Evolutionary conservation across 2,113 vertebrate species (phyloP).

Genomic region (Camelus bactrianus): DNA sequence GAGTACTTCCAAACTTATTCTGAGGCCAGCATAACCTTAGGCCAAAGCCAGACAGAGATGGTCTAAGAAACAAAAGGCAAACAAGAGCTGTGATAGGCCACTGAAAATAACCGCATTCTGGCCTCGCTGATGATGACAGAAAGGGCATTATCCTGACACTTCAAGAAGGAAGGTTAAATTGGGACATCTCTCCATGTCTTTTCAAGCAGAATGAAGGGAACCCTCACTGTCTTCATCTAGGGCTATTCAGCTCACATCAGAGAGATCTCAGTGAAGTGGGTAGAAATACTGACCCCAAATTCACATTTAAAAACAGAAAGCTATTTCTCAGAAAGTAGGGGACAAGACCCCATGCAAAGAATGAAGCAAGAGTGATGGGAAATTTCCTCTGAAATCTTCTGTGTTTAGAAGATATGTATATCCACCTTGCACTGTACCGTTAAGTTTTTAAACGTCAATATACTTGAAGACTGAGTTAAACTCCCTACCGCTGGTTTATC

Average conservation of each 20-base stretch:
- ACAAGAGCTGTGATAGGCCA: neutral
- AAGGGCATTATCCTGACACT: neutral
- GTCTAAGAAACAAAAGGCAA: neutral
- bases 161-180: neutral
- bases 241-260: neutral
- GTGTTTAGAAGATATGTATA: neutral
- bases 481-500: neutral
- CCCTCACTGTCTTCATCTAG: neutral
- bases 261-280: neutral
- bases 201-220: neutral
- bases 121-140: neutral
- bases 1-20: neutral
- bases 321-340: neutral
- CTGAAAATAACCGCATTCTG: neutral
- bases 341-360: neutral
- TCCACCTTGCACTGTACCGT: neutral
- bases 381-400: neutral
- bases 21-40: neutral
- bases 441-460: neutral
- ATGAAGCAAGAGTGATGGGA: neutral
- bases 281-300: neutral
- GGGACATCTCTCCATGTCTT: neutral
- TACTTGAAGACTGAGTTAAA: neutral
- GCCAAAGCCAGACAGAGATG: neutral
- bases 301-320: constrained; percentile 1